These are phyloP conservation scores for Lepidocyrtinus sp. DNA, from an alignment of 2,888 invertebrate species.

Conservation along the genomic window DNA sequence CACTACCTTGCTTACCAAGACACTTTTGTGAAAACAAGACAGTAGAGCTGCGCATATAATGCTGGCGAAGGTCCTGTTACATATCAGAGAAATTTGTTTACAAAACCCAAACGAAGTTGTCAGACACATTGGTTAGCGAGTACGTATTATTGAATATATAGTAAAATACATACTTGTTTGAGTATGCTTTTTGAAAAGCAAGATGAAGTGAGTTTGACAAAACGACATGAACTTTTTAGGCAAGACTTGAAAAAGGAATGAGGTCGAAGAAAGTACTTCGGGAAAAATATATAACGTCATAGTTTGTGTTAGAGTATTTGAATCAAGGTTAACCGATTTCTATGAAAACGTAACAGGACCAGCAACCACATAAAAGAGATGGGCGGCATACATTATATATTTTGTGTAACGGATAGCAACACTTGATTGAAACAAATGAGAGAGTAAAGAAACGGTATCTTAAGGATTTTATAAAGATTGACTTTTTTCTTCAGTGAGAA, in stretches of 20 bases:
- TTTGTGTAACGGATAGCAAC: slow-evolving; percentile 45
- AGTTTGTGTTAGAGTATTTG: slow-evolving; percentile 11
- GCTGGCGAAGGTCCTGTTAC: slow-evolving; percentile 25
- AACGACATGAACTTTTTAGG: neutral
- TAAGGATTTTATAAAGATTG: slow-evolving; percentile 8
- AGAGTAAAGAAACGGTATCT: neutral
- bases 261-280: too few relatives aligned
- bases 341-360: slow-evolving; percentile 32
- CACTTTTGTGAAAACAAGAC: slow-evolving; percentile 16
- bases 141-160: too few relatives aligned
- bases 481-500: slow-evolving; percentile 8
- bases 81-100: slow-evolving; percentile 25
- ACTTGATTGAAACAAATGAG: slow-evolving; percentile 16
- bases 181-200: too few relatives aligned
- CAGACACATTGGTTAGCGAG: too few relatives aligned
- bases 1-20: slow-evolving; percentile 22
- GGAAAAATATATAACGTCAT: too few relatives aligned
- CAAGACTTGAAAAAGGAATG: neutral
- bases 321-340: slow-evolving; percentile 1
- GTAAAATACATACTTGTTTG: too few relatives aligned
- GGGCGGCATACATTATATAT: slow-evolving; percentile 47
- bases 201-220: too few relatives aligned
- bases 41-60: slow-evolving; percentile 15
- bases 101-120: too few relatives aligned
- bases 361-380: slow-evolving; percentile 40